Conservation (phyloP, 2,797 vertebrate genomes). For the Remorina albescens region DNA sequence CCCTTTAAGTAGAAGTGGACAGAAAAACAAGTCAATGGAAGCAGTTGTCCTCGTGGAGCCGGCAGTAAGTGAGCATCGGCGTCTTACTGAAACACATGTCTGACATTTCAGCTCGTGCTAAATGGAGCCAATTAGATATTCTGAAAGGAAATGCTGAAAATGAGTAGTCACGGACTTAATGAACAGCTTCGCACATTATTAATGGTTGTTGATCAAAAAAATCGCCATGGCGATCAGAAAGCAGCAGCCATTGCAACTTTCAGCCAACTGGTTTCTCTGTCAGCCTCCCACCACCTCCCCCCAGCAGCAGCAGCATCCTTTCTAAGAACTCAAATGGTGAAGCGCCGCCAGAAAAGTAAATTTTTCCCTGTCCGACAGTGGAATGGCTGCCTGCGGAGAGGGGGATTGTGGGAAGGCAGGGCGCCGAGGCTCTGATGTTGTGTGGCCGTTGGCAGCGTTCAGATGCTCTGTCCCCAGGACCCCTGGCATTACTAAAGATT, state of each 20-base stretch:
- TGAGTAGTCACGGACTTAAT: conserved; percentile 24
- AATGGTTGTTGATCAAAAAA: conserved; percentile 50
- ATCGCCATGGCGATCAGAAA: conserved; percentile 58
- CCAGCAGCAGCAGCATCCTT: conserved; percentile 27
- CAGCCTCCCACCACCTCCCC: background rate
- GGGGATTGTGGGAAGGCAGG: conserved; percentile 70
- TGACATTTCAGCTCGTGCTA: background rate
- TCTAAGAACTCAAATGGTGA: conserved; percentile 32
- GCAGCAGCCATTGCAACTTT: conserved; percentile 39
- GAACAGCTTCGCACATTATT: conserved; percentile 48
- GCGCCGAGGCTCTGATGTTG: conserved; percentile 70
- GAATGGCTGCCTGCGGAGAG: conserved; percentile 59
- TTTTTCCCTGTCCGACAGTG: conserved; percentile 59
- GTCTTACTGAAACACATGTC: background rate
- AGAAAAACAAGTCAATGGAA: background rate
- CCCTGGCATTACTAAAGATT: conserved; percentile 80
- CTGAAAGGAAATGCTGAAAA: conserved; percentile 17
- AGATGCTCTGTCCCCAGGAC: conserved; percentile 71
- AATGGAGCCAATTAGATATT: background rate
- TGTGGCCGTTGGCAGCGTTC: conserved; percentile 73
- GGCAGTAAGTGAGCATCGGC: background rate
- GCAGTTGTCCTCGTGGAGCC: background rate
- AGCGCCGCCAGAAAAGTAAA: conserved; percentile 59
- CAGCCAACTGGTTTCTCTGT: conserved; percentile 32
- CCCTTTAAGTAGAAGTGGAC: background rate